Conservation (phyloP, 2,113 vertebrate species). For the Phalacrocorax aristotelis region DNA sequence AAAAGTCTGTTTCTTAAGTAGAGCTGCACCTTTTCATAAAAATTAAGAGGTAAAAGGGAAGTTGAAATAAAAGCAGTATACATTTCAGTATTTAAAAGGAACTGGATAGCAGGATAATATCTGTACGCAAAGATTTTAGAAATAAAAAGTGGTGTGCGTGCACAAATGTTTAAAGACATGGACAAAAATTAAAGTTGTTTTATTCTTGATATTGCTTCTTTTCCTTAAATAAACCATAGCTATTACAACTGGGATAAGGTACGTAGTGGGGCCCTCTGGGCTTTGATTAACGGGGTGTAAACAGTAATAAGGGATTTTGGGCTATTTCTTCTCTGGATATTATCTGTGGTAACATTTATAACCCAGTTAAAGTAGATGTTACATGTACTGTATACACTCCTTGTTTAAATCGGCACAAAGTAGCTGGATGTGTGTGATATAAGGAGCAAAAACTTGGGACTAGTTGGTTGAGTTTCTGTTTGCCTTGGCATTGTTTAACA, state of each 20-base stretch:
- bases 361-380: neutral
- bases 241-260: neutral
- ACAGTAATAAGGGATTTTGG: neutral
- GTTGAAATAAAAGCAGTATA: neutral
- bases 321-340: neutral
- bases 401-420: neutral
- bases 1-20: neutral
- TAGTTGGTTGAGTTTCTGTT: neutral
- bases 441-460: neutral
- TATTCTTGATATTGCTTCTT: neutral
- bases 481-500: neutral
- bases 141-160: neutral
- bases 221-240: neutral
- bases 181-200: neutral
- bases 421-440: neutral
- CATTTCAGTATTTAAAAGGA: neutral
- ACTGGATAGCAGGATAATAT: neutral
- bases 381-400: neutral
- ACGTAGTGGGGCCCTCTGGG: neutral
- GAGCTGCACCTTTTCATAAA: neutral
- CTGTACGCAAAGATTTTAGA: neutral
- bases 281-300: neutral
- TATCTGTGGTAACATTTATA: neutral
- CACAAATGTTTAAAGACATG: neutral
- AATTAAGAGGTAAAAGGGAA: neutral